Percentiles rank a stretch among this genome's conserved stretches.
These are phyloP conservation scores for Ceyx margarethae DNA, from an alignment of 2,113 vertebrate genomes.

Conservation along the genomic window DNA sequence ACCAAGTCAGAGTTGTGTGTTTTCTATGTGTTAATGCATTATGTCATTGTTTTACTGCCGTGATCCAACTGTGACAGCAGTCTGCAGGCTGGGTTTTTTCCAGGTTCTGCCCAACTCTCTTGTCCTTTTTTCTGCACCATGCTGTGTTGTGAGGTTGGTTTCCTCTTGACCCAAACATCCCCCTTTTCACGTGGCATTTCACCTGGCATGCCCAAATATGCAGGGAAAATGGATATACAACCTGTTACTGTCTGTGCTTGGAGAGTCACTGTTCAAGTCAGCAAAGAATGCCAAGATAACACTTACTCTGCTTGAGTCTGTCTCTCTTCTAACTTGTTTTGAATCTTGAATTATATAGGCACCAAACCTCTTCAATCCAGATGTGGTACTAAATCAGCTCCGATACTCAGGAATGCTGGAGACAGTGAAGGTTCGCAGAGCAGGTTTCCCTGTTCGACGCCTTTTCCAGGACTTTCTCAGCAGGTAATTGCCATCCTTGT, in stretches of 20 bases:
- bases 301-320: background rate
- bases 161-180: background rate
- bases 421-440: constrained; percentile 89
- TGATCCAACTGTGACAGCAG: fast-evolving
- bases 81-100: background rate
- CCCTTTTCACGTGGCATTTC: background rate
- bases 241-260: background rate
- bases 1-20: background rate
- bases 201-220: background rate
- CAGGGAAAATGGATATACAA: background rate
- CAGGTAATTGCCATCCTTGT: constrained; percentile 70
- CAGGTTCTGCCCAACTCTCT: background rate
- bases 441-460: constrained; percentile 87
- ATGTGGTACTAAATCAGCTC: constrained; percentile 88
- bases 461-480: constrained; percentile 84
- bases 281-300: background rate
- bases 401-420: constrained; percentile 92
- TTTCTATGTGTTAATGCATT: background rate
- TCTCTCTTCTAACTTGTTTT: background rate
- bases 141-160: background rate
- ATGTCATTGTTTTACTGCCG: background rate
- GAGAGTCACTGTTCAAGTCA: background rate
- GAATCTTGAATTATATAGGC: constrained; percentile 67
- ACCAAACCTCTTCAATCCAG: constrained; percentile 81
- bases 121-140: background rate